Conservation (phyloP, 2,888 invertebrate species). For the Platypus cylindrus region DNA sequence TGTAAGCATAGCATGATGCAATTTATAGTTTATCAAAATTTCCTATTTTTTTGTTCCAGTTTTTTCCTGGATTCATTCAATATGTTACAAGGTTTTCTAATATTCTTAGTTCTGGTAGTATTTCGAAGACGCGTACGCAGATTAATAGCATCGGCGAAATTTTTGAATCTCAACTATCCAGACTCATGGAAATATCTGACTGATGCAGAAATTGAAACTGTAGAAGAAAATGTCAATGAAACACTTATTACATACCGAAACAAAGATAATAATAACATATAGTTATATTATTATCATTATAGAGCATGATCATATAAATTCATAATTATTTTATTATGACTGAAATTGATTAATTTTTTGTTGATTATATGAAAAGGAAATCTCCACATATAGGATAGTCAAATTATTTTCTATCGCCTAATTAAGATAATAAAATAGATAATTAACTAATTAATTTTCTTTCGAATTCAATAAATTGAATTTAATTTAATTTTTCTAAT, state of each 20-base stretch:
- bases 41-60: constrained; percentile 33
- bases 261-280: constrained; percentile 5
- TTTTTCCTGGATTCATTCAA: constrained; percentile 45
- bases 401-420: no score
- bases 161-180: constrained; percentile 25
- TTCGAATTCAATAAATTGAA: no score
- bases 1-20: not conserved
- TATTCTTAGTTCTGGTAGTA: constrained; percentile 47
- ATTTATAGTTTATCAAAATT: not conserved
- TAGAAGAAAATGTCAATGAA: constrained; percentile 13
- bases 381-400: no score
- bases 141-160: constrained; percentile 35
- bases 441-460: no score
- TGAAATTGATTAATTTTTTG: no score
- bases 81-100: constrained; percentile 46
- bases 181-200: constrained; percentile 29
- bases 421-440: no score
- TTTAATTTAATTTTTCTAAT: no score
- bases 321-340: no score
- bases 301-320: no score
- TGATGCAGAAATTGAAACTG: constrained; percentile 38
- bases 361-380: no score
- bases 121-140: constrained; percentile 41
- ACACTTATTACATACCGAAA: constrained; percentile 5
- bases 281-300: constrained; percentile 1